Percentiles rank a stretch among this genome's conserved stretches.
Conservation (phyloP, 1,140 invertebrate species). For the Drosophila ogumai region DNA sequence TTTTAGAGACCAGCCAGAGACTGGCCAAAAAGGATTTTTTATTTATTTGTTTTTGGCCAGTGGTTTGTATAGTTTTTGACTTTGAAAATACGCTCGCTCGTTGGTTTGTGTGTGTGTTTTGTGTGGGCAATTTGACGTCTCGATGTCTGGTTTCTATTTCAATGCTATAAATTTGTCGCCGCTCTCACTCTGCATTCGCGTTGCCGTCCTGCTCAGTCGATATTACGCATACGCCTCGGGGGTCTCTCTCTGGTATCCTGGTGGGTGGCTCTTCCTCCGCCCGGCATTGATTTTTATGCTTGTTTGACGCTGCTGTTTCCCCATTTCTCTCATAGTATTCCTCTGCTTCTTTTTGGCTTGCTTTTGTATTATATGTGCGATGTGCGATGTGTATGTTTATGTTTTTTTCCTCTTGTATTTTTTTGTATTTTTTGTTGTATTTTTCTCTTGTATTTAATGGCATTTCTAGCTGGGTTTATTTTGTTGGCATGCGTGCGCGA, state of each 20-base stretch:
- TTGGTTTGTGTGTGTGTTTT: slow-evolving; percentile 13
- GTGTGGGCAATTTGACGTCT: slow-evolving; percentile 65
- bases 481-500: slow-evolving; percentile 78
- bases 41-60: slow-evolving; percentile 68
- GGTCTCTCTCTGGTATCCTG: slow-evolving; percentile 23
- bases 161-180: slow-evolving; percentile 80
- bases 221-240: slow-evolving; percentile 73
- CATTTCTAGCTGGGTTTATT: slow-evolving; percentile 80
- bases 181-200: slow-evolving; percentile 11
- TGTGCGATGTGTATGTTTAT: slow-evolving; percentile 25
- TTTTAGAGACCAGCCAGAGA: slow-evolving; percentile 46
- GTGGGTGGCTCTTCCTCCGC: slow-evolving; percentile 64
- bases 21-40: slow-evolving; percentile 35
- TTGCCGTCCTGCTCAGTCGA: slow-evolving; percentile 37
- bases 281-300: slow-evolving; percentile 77
- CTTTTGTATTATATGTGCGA: slow-evolving; percentile 60
- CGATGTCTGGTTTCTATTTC: slow-evolving; percentile 79
- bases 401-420: slow-evolving; percentile 15
- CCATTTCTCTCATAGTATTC: slow-evolving; percentile 1
- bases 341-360: slow-evolving; percentile 33
- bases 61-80: slow-evolving; percentile 48
- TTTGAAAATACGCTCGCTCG: slow-evolving; percentile 52
- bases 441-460: slow-evolving; percentile 74
- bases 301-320: slow-evolving; percentile 36
- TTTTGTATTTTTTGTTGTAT: slow-evolving; percentile 27